Base-by-base conservation (phyloP, 2,888 invertebrate species). In the Cyclophora punctaria region DNA sequence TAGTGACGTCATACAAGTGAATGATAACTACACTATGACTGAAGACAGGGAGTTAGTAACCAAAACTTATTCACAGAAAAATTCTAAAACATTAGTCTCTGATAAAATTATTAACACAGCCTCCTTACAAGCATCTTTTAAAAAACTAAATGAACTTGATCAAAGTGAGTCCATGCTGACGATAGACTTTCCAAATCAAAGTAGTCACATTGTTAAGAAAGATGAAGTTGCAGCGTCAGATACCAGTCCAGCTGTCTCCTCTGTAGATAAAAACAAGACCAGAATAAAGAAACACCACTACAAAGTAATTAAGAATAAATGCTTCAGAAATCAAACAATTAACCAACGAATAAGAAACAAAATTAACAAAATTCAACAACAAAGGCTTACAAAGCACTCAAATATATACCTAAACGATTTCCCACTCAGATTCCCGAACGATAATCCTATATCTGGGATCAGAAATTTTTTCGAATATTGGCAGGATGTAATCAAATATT, bases 401-500 rank as follows among this genome's bases (percentile, higher is more conserved):
- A 20, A 20, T 20, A 20, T 20, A 20, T 20, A 20, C 20, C 1
- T 20, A 20, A 20, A 20, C 20, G 20, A 68, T 46, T 71, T 67
- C 37, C 64, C 63, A 33, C 66, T 62, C 48, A 40, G 45, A 37
- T 44, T 20, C 20, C 20, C 20, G 20, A 20, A 20, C 20, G 20
- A 20, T 20, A 20, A 20, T 20, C 20, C 20, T 20, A 20, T 20
- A 20, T 20, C 20, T 20, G 20, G 20, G 20, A 20, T 20, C 57
- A 37, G 58, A 51, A 46, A 53, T 66, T 48, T 64, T 73, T 42
- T 73, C 7, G 63, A 69, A 47, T 62, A 77, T 48, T 65, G 75
- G 41, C 60, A 73, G 54, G 70, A 70, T 50, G 55, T 81, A 50
- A 65, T 80, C 3, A 67, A 73, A 47, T 75, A 75, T 57, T 72